A percentile compares a stretch with the other conserved stretches of the same genome.
Conservation (phyloP, 1,140 invertebrate species). For the Drosophila nigromelanica region DNA sequence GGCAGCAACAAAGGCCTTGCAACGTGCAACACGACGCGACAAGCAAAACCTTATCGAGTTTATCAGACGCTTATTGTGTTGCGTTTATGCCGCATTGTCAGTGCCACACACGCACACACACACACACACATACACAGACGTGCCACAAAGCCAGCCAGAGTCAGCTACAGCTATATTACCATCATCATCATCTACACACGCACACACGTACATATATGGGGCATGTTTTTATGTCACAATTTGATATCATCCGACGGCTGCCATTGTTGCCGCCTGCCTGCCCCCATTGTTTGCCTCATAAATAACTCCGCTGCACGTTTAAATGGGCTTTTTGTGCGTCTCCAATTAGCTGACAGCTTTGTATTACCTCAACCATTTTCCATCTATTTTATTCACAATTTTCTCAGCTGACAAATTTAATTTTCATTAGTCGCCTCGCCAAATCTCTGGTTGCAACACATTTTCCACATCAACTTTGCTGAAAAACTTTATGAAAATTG, state of each 20-base stretch:
- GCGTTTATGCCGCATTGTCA: constrained; percentile 39
- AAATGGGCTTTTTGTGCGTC: constrained; percentile 25
- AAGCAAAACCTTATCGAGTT: constrained; percentile 49
- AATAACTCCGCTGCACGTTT: constrained; percentile 32
- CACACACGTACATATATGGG: constrained; percentile 28
- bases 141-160: constrained; percentile 10
- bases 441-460: constrained; percentile 40
- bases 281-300: constrained; percentile 32
- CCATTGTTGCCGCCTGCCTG: constrained; percentile 17
- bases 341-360: constrained; percentile 45
- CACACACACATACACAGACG: background rate
- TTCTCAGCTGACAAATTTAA: constrained; percentile 66
- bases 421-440: constrained; percentile 64
- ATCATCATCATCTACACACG: constrained; percentile 18
- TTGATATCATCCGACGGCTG: constrained; percentile 29
- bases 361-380: constrained; percentile 1
- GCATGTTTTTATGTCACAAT: constrained; percentile 49
- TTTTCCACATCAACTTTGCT: constrained; percentile 22
- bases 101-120: constrained; percentile 23
- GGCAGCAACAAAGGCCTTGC: constrained; percentile 43
- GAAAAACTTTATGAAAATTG: too few species aligned
- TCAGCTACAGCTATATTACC: constrained; percentile 22
- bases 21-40: constrained; percentile 9
- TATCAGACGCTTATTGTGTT: constrained; percentile 60
- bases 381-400: constrained; percentile 6